A percentile compares a stretch with the other conserved stretches of the same genome.
These are phyloP conservation scores for Hormiphora californensis DNA, from an alignment of 37 sponge, comb jelly and placozoan genomes.

Conservation along the genomic window DNA sequence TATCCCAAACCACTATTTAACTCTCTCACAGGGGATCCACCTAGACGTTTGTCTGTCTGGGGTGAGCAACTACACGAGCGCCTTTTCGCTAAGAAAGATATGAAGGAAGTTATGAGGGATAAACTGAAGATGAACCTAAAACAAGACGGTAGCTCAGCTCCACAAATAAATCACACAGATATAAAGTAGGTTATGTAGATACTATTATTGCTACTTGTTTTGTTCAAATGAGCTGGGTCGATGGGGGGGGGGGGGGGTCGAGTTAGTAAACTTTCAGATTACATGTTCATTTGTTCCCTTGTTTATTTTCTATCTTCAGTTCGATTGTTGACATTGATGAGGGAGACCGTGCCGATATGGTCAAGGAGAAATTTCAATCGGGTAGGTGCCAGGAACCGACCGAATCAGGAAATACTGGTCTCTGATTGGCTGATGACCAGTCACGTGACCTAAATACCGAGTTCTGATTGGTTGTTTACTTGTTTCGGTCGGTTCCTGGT, in stretches of 20 bases:
- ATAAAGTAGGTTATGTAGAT: conserved; percentile 46
- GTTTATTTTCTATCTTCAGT: neutral
- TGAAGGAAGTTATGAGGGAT: conserved; percentile 47
- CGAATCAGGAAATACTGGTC: too few relatives aligned
- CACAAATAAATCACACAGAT: conserved; percentile 20
- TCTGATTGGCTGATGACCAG: too few relatives aligned
- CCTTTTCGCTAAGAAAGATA: neutral
- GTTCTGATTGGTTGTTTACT: too few relatives aligned
- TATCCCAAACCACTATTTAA: neutral
- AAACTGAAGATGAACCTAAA: neutral
- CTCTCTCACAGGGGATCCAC: neutral
- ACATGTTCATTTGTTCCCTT: neutral
- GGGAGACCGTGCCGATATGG: neutral
- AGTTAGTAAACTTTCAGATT: too few relatives aligned
- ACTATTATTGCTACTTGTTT: too few relatives aligned
- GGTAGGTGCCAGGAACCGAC: too few relatives aligned
- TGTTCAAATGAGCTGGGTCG: too few relatives aligned
- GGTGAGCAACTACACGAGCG: conserved; percentile 25
- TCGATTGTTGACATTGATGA: conserved; percentile 34
- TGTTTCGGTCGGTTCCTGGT: too few relatives aligned
- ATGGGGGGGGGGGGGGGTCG: too few relatives aligned
- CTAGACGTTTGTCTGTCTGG: neutral
- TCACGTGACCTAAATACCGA: too few relatives aligned
- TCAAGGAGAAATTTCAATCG: neutral
- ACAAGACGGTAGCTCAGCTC: neutral